Evolutionary conservation across 2,888 invertebrate genomes (phyloP), one percentile per base, ranked within the genome.

Genomic region (Cetonia aurata): DNA sequence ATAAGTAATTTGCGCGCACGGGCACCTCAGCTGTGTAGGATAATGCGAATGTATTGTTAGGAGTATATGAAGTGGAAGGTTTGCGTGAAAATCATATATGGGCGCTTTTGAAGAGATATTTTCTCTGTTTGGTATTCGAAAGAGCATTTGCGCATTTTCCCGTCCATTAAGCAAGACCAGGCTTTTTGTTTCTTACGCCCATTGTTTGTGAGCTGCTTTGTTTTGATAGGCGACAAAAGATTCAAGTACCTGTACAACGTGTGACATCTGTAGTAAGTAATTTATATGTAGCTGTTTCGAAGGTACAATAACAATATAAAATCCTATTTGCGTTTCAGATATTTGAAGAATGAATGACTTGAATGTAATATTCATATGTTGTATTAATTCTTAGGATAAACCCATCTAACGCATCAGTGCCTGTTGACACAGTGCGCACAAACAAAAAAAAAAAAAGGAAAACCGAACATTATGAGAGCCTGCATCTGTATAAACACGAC

Each of bases 1-100:
- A 70, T 72, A 75, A 76, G 76, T 76, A 73, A 74, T 70, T 72
- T n/a, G 12, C 50, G 57, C 3, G 25, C 4, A 4, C 25, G 4
- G 25, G 25, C 53, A 3, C 9, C 9, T 44, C 6, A 13, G 13
- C 44, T 13, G 3, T 13, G 44, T 44, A 44, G 13, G 6, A n/a
- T 3, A 44, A 44, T n/a, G 13, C 44, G 44, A 10, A 13, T 13
- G 44, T 44, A 10, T 10, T 44, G 44, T 44, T 13, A 13, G 13
- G 44, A 44, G 13, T 44, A 44, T 10, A 44, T 44, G 44, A 6
- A 44, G 44, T 44, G 44, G 44, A 44, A 25, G n/a, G n/a, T 53
- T 53, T 31, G 25, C 25, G 53, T 6, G 53, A 17, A 53, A n/a
- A 53, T n/a, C 19, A 19, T 31, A 31, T n/a, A n/a, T 31, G 53